phyloP scores from a whole-genome alignment of 2,113 vertebrate genomes.

The Vimba vimba region DNA sequence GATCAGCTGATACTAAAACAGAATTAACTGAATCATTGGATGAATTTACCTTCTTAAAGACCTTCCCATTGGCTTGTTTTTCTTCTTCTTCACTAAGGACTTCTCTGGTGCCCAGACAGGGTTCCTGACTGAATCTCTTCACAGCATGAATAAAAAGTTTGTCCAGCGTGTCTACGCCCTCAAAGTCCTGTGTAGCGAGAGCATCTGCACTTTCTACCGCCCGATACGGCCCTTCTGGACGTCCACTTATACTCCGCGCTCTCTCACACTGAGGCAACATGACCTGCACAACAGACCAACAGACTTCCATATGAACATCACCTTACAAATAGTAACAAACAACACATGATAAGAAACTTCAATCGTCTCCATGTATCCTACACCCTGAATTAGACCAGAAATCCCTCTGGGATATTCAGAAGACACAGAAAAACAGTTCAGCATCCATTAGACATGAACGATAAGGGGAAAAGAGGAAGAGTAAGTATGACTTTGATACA shows the following conservation, averaged over 20 bases:
- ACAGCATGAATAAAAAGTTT: conserved; percentile 89
- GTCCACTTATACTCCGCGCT: conserved; percentile 64
- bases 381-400: not conserved
- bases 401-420: not conserved
- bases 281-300: conserved; percentile 24
- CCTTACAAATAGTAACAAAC: not conserved
- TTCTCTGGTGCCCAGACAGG: conserved; percentile 90
- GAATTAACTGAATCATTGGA: not conserved
- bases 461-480: not conserved
- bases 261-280: conserved; percentile 45
- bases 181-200: conserved; percentile 86
- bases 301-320: not conserved
- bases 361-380: not conserved
- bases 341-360: not conserved
- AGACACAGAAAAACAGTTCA: not conserved
- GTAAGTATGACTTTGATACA: not conserved
- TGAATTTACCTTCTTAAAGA: conserved; percentile 92
- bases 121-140: conserved; percentile 79
- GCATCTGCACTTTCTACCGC: conserved; percentile 85
- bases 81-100: conserved; percentile 92
- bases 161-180: conserved; percentile 90
- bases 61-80: conserved; percentile 90
- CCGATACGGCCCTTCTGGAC: conserved; percentile 89
- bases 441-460: not conserved
- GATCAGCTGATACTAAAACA: not conserved